Evolutionary conservation across 2,113 vertebrate species (phyloP), one percentile per base, ranked within the genome.

Genomic region (Platysternon megacephalum): DNA sequence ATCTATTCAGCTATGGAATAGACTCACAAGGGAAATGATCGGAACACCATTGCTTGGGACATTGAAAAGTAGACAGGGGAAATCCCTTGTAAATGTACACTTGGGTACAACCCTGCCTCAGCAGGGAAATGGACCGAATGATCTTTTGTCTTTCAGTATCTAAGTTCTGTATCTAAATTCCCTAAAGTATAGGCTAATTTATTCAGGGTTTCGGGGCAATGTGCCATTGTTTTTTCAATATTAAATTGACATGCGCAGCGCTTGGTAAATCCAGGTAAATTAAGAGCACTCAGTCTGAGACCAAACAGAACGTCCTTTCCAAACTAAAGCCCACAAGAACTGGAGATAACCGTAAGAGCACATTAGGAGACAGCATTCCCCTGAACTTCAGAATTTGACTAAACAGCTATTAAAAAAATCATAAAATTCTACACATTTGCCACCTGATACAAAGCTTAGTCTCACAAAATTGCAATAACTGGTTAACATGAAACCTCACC

Each of bases 241-340:
- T 6, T 16, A 16, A 79, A 79, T 79, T 4, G 2, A 2, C 53
- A 11, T 3, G 2, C 2, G 5, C 49, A 14, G 0, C 0, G 3
- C 32, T 74, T 3, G 81, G 1, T 26, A 9, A 1, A 2, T 5
- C 0, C 2, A n/a, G n/a, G 4, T 53, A 0, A 81, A 39, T 13
- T 78, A 1, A 0, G 4, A 44, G 49, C 0, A 0, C 28, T 61
- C 3, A 0, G 76, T 0, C 0, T 12, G 87, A 53, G 86, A 56
- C 1, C 26, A 35, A 24, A 24, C 21, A 14, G 4, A 51, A 39
- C 8, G 14, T 39, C 5, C 14, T 84, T 79, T 80, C 86, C 51
- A 3, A 7, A n/a, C 3, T 2, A 0, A 10, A 84, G 86, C 13
- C 22, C 8, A 0, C 0, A 0, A n/a, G 26, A 85, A 52, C 42